A percentile compares a stretch with the other conserved stretches of the same genome.
These are phyloP conservation scores for Astropecten irregularis DNA, from an alignment of 53 echinoderm and acorn worm species.

Conservation along the genomic window DNA sequence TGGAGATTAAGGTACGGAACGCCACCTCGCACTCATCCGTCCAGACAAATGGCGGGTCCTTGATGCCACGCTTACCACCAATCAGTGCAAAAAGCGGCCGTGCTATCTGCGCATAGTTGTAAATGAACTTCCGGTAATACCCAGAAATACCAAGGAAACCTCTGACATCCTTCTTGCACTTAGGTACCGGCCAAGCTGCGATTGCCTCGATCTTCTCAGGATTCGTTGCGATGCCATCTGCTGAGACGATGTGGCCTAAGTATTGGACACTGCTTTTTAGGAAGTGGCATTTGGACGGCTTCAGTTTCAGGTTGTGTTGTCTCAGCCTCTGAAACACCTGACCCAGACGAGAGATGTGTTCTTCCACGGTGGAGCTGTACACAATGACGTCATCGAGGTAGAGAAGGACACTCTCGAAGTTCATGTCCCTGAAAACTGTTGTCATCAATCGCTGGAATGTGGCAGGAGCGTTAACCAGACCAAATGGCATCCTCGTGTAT, in stretches of 20 bases:
- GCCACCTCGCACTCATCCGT: constrained; percentile 16
- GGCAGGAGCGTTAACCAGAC: constrained; percentile 25
- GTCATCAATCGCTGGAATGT: constrained; percentile 51
- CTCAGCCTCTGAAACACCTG: constrained; percentile 23
- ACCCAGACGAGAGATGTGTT: constrained; percentile 2
- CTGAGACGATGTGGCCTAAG: constrained; percentile 40
- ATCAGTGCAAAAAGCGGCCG: constrained; percentile 26
- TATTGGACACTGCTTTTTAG: constrained; percentile 10
- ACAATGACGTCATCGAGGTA: constrained; percentile 35
- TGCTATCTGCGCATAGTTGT: constrained; percentile 37
- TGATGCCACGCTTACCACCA: constrained; percentile 16
- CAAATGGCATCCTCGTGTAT: constrained; percentile 44
- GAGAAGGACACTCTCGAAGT: background rate
- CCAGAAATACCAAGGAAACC: constrained; percentile 55
- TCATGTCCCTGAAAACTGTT: constrained; percentile 6
- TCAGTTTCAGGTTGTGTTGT: constrained; percentile 15
- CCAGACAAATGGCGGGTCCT: constrained; percentile 35
- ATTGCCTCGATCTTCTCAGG: constrained; percentile 24
- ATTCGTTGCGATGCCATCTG: constrained; percentile 17
- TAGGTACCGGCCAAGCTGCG: constrained; percentile 40
- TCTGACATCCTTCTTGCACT: constrained; percentile 33
- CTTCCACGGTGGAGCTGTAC: constrained; percentile 12
- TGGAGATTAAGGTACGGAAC: constrained; percentile 4
- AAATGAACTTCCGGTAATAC: constrained; percentile 37
- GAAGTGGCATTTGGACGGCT: constrained; percentile 37